Base-by-base conservation (phyloP, 2,888 invertebrate species). In the Laspeyria flexula region DNA sequence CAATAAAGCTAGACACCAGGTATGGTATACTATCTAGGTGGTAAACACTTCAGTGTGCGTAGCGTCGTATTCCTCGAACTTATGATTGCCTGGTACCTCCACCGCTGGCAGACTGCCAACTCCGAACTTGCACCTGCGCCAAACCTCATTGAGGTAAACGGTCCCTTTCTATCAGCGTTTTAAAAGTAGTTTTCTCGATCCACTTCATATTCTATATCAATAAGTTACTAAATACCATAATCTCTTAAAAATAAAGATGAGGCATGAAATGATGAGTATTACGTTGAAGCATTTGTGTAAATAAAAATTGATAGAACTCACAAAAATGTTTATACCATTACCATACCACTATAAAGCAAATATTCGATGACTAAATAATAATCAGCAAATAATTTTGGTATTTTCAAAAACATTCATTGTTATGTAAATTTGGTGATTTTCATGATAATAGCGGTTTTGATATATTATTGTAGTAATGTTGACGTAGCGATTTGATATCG, bases 91-190 rank as follows among this genome's bases (percentile, higher is more conserved):
- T 67, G 54, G 45, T 43, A 55, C 49, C 55, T 35, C 13, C 15
- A 33, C 25, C 49, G 15, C 47, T 65, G 65, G 68, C 68, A 33
- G 21, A 18, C 29, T 29, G 60, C 65, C 68, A 67, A 55, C 38
- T 15, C 16, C 25, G 31, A 37, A 12, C 23, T 12, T 37, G 48
- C 65, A 60, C 68, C 68, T 64, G 68, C 27, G 59, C 40, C 31
- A 43, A 60, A 51, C 23, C 45, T 34, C 58, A 45, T 64, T 35
- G 12, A 43, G 47, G 40, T 49, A 51, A 16, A 55, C 42, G 10
- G 44, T 16, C 50, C 33, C 47, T 56, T 33, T 23, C 43, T 9
- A 23, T 16, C 25, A 9, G 1, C 3, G 9, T 33, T 15, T 34
- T 13, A 41, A 30, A 39, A 10, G 18, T 21, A 11, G 21, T 37